These are phyloP conservation scores for Antennarius maculatus DNA, from an alignment of 2,797 vertebrate species.

Conservation along the genomic window DNA sequence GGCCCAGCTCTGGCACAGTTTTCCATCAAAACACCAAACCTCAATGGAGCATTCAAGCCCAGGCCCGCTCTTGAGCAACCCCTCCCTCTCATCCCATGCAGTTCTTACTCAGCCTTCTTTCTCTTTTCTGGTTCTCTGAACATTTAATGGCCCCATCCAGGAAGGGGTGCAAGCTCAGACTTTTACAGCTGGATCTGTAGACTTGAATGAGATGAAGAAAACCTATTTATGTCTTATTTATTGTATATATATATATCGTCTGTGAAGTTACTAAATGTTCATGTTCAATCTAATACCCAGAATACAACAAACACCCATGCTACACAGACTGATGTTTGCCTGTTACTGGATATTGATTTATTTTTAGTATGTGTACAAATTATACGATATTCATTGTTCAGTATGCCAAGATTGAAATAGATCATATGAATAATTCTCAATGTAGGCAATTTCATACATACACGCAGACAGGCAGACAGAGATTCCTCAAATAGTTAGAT, in stretches of 20 bases:
- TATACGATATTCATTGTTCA: too few relatives aligned
- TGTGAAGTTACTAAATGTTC: not conserved
- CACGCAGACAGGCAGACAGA: too few relatives aligned
- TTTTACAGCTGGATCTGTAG: constrained; percentile 37
- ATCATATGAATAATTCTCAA: too few relatives aligned
- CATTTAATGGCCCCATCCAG: constrained; percentile 49
- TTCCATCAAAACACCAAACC: constrained; percentile 84
- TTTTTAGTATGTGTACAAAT: too few relatives aligned
- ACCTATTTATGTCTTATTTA: constrained; percentile 19
- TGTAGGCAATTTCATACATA: too few relatives aligned
- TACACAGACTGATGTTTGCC: too few relatives aligned
- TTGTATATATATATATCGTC: constrained; percentile 7
- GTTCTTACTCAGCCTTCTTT: constrained; percentile 63
- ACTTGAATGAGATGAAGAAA: constrained; percentile 31
- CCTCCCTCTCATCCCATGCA: constrained; percentile 65
- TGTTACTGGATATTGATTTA: too few relatives aligned
- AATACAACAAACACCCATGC: too few relatives aligned
- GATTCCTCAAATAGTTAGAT: too few relatives aligned
- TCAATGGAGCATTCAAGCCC: constrained; percentile 81
- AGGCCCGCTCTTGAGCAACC: constrained; percentile 62
- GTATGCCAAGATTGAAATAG: too few relatives aligned
- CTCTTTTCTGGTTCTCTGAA: constrained; percentile 50
- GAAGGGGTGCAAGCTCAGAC: constrained; percentile 46
- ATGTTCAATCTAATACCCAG: too few relatives aligned
- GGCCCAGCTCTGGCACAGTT: constrained; percentile 76